These are phyloP conservation scores for Thaleichthys pacificus DNA, from an alignment of 2,797 vertebrate genomes.

Conservation along the genomic window DNA sequence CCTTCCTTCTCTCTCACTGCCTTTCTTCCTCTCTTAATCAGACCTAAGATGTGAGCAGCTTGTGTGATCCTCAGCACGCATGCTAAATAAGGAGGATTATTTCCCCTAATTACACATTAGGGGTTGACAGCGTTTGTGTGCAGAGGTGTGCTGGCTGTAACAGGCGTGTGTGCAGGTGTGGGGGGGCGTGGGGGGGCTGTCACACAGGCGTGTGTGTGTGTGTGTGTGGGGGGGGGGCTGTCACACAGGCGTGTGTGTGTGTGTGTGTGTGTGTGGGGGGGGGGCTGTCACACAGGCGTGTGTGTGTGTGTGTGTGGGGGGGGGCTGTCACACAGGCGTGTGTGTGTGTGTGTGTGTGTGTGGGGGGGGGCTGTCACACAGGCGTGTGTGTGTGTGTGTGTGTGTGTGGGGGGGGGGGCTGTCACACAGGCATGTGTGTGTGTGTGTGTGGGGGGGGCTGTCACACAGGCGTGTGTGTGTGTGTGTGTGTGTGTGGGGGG, in stretches of 20 bases:
- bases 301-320: too few species aligned
- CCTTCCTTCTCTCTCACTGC: neutral
- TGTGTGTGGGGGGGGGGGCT: neutral
- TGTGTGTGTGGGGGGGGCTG: conserved; percentile 23
- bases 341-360: too few species aligned
- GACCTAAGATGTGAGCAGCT: neutral
- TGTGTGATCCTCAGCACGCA: neutral
- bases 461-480: neutral
- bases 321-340: too few species aligned
- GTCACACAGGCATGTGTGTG: conserved; percentile 26
- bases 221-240: conserved; percentile 22
- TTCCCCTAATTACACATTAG: neutral
- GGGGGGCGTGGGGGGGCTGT: neutral
- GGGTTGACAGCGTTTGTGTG: neutral
- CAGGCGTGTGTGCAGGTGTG: neutral
- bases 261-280: neutral
- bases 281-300: too few species aligned
- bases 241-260: too few species aligned
- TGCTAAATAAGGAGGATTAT: neutral
- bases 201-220: conserved; percentile 27
- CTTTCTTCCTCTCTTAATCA: neutral
- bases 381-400: conserved; percentile 12
- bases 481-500: neutral
- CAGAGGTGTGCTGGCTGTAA: conserved; percentile 6
- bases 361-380: too few species aligned